Conservation (phyloP, 2,888 invertebrate species). For the Deilephila porcellus region DNA sequence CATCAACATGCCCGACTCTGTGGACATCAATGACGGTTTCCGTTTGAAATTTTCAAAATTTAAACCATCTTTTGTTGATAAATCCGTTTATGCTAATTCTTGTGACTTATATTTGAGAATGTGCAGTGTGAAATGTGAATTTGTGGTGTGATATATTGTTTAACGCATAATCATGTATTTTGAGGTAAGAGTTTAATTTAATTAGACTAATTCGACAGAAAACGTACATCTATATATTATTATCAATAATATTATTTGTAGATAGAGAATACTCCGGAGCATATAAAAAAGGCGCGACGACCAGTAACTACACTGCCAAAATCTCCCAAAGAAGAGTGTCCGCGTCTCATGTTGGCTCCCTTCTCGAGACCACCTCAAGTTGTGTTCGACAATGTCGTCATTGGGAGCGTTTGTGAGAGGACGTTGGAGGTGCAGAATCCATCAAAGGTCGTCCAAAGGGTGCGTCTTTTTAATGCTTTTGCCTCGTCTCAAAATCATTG, state of each 20-base stretch:
- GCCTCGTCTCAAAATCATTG: not conserved
- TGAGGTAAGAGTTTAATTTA: slow-evolving; percentile 51
- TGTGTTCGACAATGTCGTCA: slow-evolving; percentile 87
- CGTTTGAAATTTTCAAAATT: slow-evolving; percentile 42
- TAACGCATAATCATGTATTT: slow-evolving; percentile 59
- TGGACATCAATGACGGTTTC: slow-evolving; percentile 32
- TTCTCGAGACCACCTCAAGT: slow-evolving; percentile 88
- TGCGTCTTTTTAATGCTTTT: slow-evolving; percentile 41
- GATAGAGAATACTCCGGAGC: slow-evolving; percentile 82
- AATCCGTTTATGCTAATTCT: slow-evolving; percentile 13
- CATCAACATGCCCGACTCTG: too few species aligned
- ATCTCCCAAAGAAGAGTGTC: slow-evolving; percentile 74
- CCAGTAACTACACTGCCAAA: slow-evolving; percentile 45
- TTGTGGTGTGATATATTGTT: not conserved
- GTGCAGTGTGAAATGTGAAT: not conserved
- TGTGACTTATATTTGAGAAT: not conserved
- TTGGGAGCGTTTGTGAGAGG: slow-evolving; percentile 83
- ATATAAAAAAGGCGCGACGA: slow-evolving; percentile 66
- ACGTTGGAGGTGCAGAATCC: slow-evolving; percentile 86
- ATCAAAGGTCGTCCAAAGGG: slow-evolving; percentile 70
- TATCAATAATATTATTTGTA: slow-evolving; percentile 42
- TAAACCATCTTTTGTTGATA: slow-evolving; percentile 15
- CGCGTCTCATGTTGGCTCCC: slow-evolving; percentile 86
- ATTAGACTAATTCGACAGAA: not conserved
- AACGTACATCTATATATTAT: not conserved